A percentile compares a stretch with the other conserved stretches of the same genome.
phyloP scores from a whole-genome alignment of 2,797 vertebrate genomes.

The Ispidina picta region DNA sequence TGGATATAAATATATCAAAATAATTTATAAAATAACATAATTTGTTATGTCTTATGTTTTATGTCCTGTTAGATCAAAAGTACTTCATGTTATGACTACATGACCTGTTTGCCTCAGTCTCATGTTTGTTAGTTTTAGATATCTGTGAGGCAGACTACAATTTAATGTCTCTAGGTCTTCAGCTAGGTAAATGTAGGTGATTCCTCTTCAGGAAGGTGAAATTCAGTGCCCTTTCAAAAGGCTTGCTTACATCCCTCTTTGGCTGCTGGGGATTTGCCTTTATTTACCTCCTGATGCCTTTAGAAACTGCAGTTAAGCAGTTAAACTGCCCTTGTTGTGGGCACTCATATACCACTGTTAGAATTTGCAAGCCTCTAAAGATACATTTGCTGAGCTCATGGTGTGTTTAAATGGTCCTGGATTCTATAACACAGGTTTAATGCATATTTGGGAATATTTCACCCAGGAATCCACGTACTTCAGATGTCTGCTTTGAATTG shows the following conservation, averaged over 20 bases:
- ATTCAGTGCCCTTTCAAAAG: background rate
- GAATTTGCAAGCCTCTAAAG: background rate
- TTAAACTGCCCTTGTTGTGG: background rate
- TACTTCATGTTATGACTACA: background rate
- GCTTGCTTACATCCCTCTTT: accelerated
- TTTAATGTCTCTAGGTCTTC: background rate
- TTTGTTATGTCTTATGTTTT: background rate
- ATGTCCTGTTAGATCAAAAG: background rate
- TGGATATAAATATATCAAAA: background rate
- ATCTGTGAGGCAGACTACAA: background rate
- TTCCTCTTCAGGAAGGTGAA: background rate
- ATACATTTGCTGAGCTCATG: background rate
- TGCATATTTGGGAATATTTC: background rate
- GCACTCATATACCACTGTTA: background rate
- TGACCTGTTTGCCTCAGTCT: background rate
- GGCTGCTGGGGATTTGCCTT: background rate
- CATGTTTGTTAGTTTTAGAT: background rate
- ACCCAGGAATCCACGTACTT: background rate
- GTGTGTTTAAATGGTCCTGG: background rate
- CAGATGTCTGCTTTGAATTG: background rate
- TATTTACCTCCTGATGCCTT: background rate
- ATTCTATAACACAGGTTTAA: background rate
- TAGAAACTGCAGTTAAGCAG: background rate
- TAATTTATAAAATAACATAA: background rate
- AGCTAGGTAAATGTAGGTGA: background rate